Evolutionary conservation across 2,113 vertebrate genomes (phyloP).

Genomic region (Cryptotis parvus): DNA sequence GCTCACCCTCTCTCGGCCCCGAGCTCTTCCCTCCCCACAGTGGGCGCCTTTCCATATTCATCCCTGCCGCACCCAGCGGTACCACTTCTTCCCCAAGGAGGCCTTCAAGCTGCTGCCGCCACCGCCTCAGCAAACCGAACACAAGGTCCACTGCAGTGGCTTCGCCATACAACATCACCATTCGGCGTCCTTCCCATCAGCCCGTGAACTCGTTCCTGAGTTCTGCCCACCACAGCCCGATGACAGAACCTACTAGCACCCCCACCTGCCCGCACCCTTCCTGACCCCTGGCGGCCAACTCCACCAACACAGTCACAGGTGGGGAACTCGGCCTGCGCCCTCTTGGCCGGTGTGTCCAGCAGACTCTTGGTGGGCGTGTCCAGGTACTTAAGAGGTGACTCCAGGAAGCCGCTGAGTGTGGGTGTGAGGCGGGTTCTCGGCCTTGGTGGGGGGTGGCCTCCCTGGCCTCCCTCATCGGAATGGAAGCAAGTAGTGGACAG

Average conservation of each 20-base stretch:
- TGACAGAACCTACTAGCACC: not conserved
- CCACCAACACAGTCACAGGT: conserved; percentile 96
- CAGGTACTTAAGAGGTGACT: conserved; percentile 96
- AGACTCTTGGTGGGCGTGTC: conserved; percentile 96
- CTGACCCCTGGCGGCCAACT: conserved; percentile 76
- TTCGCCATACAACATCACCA: accelerated
- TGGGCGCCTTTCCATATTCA: not conserved
- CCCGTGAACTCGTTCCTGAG: not conserved
- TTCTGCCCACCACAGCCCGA: not conserved
- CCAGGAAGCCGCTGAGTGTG: conserved; percentile 95
- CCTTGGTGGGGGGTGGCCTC: conserved; percentile 95
- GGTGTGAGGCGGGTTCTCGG: conserved; percentile 91
- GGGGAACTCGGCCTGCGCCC: conserved; percentile 94
- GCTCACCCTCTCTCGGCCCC: not conserved
- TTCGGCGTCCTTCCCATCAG: not conserved
- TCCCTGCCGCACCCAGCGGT: not conserved
- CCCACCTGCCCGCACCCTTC: not conserved
- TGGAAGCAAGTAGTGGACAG: conserved; percentile 96
- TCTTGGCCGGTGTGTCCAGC: conserved; percentile 95
- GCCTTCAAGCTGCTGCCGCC: not conserved
- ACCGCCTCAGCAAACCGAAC: too few relatives aligned
- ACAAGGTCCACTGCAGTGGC: accelerated
- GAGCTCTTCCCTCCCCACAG: not conserved
- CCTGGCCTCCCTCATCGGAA: conserved; percentile 87
- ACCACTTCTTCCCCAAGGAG: not conserved